Evolutionary conservation across 1,140 invertebrate genomes (phyloP).

Genomic region (Kradibia gibbosae): DNA sequence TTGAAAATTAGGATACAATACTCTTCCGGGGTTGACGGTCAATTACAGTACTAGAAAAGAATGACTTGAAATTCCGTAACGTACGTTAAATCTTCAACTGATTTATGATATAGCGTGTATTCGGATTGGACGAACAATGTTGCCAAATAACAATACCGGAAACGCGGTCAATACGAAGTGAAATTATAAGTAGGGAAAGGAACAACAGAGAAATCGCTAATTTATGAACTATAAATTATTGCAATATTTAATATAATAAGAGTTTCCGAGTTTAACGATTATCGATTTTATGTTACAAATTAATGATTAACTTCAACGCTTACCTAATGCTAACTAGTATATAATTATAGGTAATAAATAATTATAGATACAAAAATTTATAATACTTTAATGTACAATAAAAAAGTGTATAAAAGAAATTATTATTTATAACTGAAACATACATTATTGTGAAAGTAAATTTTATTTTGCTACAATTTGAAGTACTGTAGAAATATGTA

Average conservation of each 20-base stretch:
- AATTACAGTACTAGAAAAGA: too few species aligned
- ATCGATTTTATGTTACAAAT: conserved; percentile 31
- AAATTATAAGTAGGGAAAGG: conserved; percentile 17
- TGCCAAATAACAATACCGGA: not conserved
- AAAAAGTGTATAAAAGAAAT: conserved; percentile 18
- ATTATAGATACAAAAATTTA: not conserved
- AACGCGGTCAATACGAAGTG: conserved; percentile 25
- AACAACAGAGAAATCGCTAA: conserved; percentile 30
- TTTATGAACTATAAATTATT: conserved; percentile 51
- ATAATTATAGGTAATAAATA: conserved; percentile 4
- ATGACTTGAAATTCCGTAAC: not conserved
- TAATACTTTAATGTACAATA: not conserved
- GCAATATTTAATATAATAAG: conserved; percentile 1
- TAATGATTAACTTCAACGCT: conserved; percentile 12
- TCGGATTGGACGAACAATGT: conserved; percentile 18
- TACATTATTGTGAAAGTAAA: conserved; percentile 20
- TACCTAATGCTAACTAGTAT: not conserved
- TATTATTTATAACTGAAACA: not conserved
- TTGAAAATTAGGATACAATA: too few species aligned
- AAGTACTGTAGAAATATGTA: too few species aligned
- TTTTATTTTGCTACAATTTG: too few species aligned
- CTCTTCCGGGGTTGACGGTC: too few species aligned
- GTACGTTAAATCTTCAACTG: not conserved
- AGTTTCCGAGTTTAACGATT: conserved; percentile 37
- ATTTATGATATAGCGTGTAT: not conserved